Evolutionary conservation across 2,113 vertebrate species (phyloP).

Genomic region (Erpornis zantholeuca): DNA sequence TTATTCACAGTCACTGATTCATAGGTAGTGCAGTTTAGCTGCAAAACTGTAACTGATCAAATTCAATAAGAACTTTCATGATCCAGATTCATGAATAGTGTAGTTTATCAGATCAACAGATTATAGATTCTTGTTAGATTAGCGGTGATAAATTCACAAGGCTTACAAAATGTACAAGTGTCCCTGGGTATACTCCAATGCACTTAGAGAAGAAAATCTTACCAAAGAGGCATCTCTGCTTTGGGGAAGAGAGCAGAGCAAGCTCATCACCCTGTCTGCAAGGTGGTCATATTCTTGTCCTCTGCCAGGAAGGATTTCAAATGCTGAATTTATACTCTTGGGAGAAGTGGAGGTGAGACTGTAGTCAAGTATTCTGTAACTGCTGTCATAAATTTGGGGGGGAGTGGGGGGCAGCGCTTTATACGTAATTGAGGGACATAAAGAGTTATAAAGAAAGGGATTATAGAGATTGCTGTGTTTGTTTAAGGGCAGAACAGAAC

Average conservation of each 20-base stretch:
- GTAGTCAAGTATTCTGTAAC: not conserved
- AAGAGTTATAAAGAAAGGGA: not conserved
- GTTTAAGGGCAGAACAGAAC: not conserved
- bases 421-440: not conserved
- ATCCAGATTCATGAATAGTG: not conserved
- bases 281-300: not conserved
- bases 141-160: not conserved
- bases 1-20: not conserved
- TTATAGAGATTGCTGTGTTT: not conserved
- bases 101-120: not conserved
- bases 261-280: not conserved
- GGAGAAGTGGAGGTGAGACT: not conserved
- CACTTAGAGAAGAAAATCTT: not conserved
- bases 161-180: too few species aligned
- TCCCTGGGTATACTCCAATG: rapidly evolving
- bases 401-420: not conserved
- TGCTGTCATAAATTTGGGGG: too few species aligned
- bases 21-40: not conserved
- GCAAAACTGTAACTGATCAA: not conserved
- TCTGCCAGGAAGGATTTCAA: not conserved
- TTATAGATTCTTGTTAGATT: not conserved
- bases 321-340: not conserved
- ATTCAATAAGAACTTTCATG: not conserved
- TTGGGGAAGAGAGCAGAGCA: not conserved
- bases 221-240: not conserved